Evolutionary conservation across 1,140 invertebrate genomes (phyloP).

Genomic region (Chrysopa pallens): DNA sequence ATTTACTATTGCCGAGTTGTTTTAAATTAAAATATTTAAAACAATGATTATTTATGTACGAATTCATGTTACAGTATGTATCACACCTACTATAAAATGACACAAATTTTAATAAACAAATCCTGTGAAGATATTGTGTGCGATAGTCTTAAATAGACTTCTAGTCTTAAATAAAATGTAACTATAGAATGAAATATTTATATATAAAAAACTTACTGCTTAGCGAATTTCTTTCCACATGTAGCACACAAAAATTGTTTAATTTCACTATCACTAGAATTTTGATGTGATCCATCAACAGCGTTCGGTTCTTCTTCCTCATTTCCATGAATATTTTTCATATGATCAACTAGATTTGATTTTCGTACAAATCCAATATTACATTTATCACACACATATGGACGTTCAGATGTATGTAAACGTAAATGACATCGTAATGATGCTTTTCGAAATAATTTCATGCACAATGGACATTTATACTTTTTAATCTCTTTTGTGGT

Average conservation of each 20-base stretch:
- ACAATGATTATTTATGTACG: too few relatives aligned
- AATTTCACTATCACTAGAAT: neutral
- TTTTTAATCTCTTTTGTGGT: slow-evolving; percentile 19
- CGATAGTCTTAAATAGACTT: too few relatives aligned
- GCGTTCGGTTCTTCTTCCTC: slow-evolving; percentile 1
- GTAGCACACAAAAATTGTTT: slow-evolving; percentile 31
- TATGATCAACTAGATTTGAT: slow-evolving; percentile 35
- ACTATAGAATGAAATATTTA: neutral
- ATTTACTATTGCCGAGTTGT: too few relatives aligned
- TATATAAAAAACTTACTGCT: slow-evolving; percentile 36
- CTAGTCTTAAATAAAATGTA: neutral
- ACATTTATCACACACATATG: slow-evolving; percentile 44
- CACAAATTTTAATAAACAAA: too few relatives aligned
- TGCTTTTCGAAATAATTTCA: slow-evolving; percentile 46
- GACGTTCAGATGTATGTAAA: slow-evolving; percentile 60
- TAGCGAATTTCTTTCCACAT: slow-evolving; percentile 38
- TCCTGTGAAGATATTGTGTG: too few relatives aligned
- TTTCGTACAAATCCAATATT: slow-evolving; percentile 41
- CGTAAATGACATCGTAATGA: slow-evolving; percentile 49
- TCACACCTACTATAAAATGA: too few relatives aligned
- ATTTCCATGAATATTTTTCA: slow-evolving; percentile 28
- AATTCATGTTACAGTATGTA: too few relatives aligned
- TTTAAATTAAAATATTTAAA: too few relatives aligned
- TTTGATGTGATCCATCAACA: neutral
- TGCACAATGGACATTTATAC: slow-evolving; percentile 45